Base-by-base conservation (phyloP, 2,888 invertebrate species). In the Piscicola geometra region DNA sequence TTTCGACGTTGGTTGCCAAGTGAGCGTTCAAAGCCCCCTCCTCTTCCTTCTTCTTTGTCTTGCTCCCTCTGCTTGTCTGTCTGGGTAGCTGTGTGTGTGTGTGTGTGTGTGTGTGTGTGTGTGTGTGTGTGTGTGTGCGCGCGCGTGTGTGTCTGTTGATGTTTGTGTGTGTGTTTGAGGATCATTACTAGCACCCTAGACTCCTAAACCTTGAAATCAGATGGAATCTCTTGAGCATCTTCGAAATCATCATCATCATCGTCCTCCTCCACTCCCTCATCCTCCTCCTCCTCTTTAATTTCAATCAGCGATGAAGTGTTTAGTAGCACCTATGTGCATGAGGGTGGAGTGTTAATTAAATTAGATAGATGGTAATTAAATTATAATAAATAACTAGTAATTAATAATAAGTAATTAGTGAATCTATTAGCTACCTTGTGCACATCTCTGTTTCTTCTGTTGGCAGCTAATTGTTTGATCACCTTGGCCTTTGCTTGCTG, bases 1-100 rank as follows among this genome's bases (percentile, higher is more conserved):
- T 79, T 72, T 84, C 83, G 47, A 85, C 36, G 76, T 84, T 83
- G 1, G 83, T 82, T 52, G 78, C 56, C 2, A 56, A 25, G 32
- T 73, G 73, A 35, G 56, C 56, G 56, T 73, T 73, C 30, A n/a
- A n/a, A n/a, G n/a, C n/a, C 28, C 21, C n/a, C 25, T n/a, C 52
- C 28, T 30, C 50, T 71, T 71, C 52, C 25, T 60, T 28, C 60
- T 50, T 35, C 25, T 72, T 50, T 28, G 32, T 71, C 64, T 50
- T 47, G 1, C 32, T 36, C n/a, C 15, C 66, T 12, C 33, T 71
- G 68, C 35, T 35, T 35, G 32, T 32, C 30, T 35, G 68, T 75
- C 75, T 1, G 41, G 5, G 41, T 41, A 15, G 5, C 9, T 41
- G 41, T 41, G 41, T 41, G 41, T 41, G 41, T 41, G 41, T 41